Conservation (phyloP, 2,113 vertebrate species). For the Mirza zaza region DNA sequence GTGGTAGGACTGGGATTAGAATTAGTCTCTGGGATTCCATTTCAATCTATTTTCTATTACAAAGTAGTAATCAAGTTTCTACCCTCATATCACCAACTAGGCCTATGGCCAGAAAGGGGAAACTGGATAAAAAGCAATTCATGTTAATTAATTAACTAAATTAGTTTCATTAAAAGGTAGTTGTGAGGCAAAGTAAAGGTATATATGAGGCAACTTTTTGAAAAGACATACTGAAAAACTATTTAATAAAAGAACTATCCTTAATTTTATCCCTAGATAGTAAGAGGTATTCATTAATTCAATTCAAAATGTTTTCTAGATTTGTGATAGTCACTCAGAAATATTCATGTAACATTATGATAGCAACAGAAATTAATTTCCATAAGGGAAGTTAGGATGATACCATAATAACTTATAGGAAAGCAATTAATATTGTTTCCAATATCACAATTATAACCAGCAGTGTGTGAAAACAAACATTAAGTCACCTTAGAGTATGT, state of each 20-base stretch:
- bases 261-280: background rate
- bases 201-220: background rate
- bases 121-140: background rate
- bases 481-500: background rate
- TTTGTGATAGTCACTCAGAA: background rate
- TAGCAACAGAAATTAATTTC: background rate
- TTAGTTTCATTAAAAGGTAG: background rate
- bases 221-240: background rate
- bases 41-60: background rate
- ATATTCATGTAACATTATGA: background rate
- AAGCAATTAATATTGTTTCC: background rate
- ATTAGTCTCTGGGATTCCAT: background rate
- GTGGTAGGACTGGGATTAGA: background rate
- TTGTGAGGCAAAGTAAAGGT: background rate
- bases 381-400: background rate
- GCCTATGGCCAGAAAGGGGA: background rate
- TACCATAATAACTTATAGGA: background rate
- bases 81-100: background rate
- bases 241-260: background rate
- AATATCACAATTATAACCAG: background rate
- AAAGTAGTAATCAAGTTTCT: background rate
- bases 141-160: background rate
- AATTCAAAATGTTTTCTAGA: background rate
- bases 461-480: background rate
- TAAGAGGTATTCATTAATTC: background rate